These are phyloP conservation scores for Bombus waltoni DNA, from an alignment of 1,140 invertebrate species.

Conservation along the genomic window DNA sequence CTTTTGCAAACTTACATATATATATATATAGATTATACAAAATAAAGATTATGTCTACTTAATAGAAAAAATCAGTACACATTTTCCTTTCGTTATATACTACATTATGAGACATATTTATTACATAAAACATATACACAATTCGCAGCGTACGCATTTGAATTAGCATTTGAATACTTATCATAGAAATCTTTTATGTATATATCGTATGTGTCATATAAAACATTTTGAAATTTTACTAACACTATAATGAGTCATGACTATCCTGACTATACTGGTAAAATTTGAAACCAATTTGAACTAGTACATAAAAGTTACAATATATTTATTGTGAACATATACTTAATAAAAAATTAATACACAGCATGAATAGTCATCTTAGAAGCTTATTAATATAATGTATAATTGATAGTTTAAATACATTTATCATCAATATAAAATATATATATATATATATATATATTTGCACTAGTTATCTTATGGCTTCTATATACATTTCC, in stretches of 20 bases:
- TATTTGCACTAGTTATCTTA: too few relatives aligned
- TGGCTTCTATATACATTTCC: too few relatives aligned
- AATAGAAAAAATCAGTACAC: not conserved
- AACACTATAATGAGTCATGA: not conserved
- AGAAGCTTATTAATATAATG: too few relatives aligned
- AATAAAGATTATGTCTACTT: conserved; percentile 18
- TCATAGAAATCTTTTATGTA: not conserved
- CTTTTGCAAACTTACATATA: conserved; percentile 1
- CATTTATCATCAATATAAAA: too few relatives aligned
- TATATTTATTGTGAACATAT: too few relatives aligned
- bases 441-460: too few relatives aligned
- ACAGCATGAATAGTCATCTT: too few relatives aligned
- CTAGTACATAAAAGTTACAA: not conserved
- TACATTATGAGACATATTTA: not conserved
- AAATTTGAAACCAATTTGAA: not conserved
- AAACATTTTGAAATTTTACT: not conserved
- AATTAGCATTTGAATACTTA: not conserved
- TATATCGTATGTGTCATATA: not conserved
- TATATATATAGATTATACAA: conserved; percentile 19
- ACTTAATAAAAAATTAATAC: too few relatives aligned
- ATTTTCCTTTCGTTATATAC: not conserved
- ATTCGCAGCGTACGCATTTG: not conserved
- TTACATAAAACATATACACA: not conserved
- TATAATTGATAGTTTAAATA: too few relatives aligned
- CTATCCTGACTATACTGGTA: not conserved